A percentile compares a stretch with the other conserved stretches of the same genome.
Evolutionary conservation across 1,140 invertebrate species (phyloP).

Genomic region (Palaemon carinicauda): DNA sequence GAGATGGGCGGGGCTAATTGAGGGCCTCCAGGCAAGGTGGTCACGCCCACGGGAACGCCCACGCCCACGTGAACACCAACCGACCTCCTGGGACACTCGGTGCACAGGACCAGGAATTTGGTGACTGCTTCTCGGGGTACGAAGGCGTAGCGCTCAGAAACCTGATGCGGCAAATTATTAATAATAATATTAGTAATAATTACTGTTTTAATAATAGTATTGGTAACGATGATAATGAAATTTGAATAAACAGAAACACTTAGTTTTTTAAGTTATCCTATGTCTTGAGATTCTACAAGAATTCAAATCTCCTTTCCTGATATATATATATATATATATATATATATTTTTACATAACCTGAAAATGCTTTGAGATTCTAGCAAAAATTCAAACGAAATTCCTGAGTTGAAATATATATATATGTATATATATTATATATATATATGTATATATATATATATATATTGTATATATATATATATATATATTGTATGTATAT

Average conservation of each 20-base stretch:
- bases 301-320: too few relatives aligned
- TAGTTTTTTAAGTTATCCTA: too few relatives aligned
- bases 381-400: too few relatives aligned
- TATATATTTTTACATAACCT: too few relatives aligned
- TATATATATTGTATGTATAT: background rate
- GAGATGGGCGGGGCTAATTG: slow-evolving; percentile 21
- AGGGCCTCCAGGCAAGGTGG: slow-evolving; percentile 34
- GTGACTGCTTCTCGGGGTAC: slow-evolving; percentile 94
- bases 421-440: too few relatives aligned
- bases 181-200: background rate
- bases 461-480: background rate
- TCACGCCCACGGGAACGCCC: slow-evolving; percentile 35
- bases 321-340: background rate
- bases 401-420: too few relatives aligned
- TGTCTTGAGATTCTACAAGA: background rate
- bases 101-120: slow-evolving; percentile 89
- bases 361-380: too few relatives aligned
- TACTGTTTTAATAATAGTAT: background rate
- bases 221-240: too few relatives aligned
- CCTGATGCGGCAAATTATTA: slow-evolving; percentile 71
- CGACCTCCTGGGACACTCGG: slow-evolving; percentile 82
- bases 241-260: too few relatives aligned
- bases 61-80: slow-evolving; percentile 47
- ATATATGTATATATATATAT: background rate
- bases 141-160: slow-evolving; percentile 94